Evolutionary conservation across 1,140 invertebrate species (phyloP).

Genomic region (Eumaeus atala): DNA sequence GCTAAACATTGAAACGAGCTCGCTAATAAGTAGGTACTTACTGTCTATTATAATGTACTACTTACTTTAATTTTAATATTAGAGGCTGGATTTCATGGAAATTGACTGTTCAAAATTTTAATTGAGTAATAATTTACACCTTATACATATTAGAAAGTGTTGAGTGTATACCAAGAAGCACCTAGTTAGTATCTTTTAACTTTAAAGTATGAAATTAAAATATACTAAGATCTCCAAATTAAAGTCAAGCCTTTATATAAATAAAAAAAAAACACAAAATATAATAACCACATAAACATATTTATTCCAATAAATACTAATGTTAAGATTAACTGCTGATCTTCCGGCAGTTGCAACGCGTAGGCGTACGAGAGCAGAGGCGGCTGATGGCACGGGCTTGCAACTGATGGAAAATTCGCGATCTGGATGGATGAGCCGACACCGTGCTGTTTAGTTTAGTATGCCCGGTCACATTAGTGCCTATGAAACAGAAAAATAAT

Average conservation of each 20-base stretch:
- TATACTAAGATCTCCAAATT: too few species aligned
- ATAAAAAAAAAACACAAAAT: slow-evolving; percentile 19
- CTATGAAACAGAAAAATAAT: slow-evolving; percentile 38
- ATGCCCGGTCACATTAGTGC: slow-evolving; percentile 39
- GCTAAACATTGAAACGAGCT: too few species aligned
- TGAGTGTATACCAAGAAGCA: too few species aligned
- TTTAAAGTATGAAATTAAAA: too few species aligned
- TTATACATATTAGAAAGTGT: too few species aligned
- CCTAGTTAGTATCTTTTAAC: too few species aligned
- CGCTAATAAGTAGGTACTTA: too few species aligned
- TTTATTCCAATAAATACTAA: slow-evolving; percentile 52
- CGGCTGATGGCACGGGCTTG: slow-evolving; percentile 33
- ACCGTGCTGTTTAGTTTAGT: slow-evolving; percentile 47
- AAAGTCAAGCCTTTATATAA: not conserved
- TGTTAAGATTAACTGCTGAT: slow-evolving; percentile 47
- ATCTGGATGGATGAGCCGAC: slow-evolving; percentile 53
- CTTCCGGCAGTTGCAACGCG: slow-evolving; percentile 65
- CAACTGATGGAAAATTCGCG: slow-evolving; percentile 66
- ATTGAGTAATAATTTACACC: too few species aligned
- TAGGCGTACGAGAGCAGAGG: slow-evolving; percentile 21
- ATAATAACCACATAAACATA: slow-evolving; percentile 29
- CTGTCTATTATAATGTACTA: too few species aligned
- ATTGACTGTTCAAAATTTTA: too few species aligned
- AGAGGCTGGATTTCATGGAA: too few species aligned
- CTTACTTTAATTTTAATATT: too few species aligned